Evolutionary conservation across 1,140 invertebrate species (phyloP).

Genomic region (Drepana arcuata): DNA sequence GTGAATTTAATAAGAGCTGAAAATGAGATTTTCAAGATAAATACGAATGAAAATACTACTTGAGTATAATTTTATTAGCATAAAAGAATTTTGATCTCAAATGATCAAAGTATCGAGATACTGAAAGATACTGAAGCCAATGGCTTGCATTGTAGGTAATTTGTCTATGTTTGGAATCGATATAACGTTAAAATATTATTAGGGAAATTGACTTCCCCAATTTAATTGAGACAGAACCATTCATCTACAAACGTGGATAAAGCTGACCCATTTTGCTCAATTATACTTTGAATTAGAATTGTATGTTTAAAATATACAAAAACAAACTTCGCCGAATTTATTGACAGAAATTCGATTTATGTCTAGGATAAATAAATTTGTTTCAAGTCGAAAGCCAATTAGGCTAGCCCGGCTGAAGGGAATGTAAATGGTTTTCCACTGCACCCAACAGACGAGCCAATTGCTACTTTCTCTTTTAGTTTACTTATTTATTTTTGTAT

Average conservation of each 20-base stretch:
- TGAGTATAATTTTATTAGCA: neutral
- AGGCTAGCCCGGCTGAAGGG: conserved; percentile 11
- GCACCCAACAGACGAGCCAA: conserved; percentile 8
- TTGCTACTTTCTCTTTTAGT: conserved; percentile 2
- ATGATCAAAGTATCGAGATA: too few species aligned
- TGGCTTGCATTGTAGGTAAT: too few species aligned
- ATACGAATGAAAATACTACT: too few species aligned
- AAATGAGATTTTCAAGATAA: neutral
- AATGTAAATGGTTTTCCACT: conserved; percentile 20
- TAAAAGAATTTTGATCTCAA: neutral
- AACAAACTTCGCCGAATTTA: neutral
- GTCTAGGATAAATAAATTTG: conserved; percentile 10
- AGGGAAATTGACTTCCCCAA: too few species aligned
- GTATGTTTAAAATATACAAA: neutral
- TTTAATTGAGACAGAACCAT: too few species aligned
- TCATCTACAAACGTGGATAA: too few species aligned
- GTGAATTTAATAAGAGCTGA: neutral
- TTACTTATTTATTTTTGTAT: conserved; percentile 5
- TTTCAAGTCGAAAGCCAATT: conserved; percentile 17
- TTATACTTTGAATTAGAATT: neutral
- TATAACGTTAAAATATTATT: too few species aligned
- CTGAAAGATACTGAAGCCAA: too few species aligned
- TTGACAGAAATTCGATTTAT: neutral
- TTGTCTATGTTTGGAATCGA: too few species aligned
- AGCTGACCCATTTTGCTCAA: neutral